Evolutionary conservation across 2,113 vertebrate species (phyloP), one percentile per base, ranked within the genome.

Genomic region (Lepus timidus): DNA sequence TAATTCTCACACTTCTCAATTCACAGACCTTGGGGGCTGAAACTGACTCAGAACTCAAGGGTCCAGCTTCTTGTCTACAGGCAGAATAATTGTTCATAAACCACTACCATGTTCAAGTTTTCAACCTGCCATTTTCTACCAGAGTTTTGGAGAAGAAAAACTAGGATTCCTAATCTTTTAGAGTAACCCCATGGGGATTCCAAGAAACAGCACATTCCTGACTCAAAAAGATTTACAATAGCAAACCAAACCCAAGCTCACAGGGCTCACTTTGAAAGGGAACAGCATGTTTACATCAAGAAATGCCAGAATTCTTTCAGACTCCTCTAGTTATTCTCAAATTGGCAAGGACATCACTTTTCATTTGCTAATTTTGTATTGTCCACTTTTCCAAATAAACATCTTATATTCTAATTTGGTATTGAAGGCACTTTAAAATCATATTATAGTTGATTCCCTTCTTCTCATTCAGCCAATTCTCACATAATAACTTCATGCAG

Each of bases 131-230:
- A 25, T 39, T 67, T 93, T 81, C 4, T 22, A 73, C 55, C 52
- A 73, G 75, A 70, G 49, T 85, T 68, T 76, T 76, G n/a, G 55
- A 94, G 39, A 94, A 91, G 55, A 78, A 91, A 73, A 62, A 23
- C 49, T 14, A 19, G 73, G 89, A 88, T 82, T 85, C 55, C 33
- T 78, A 76, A 88, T 92, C n/a, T 67, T 85, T 51, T 52, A n/a
- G 44, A 75, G 65, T 55, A 11, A 88, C 2, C 67, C 39, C 11
- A 67, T 67, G 14, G 22, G 16, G 55, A 90, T 83, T 80, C 62
- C 67, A 49, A 92, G 82, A 92, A 90, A 19, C 44, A 36, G 8
- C 49, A 78, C 62, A 78, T 86, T 88, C 25, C 52, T 88, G 49
- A 76, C 31, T 87, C 44, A 23, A 19, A 94, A 73, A 33, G 39